Conservation (phyloP, 2,113 vertebrate genomes). For the Miniopterus natalensis region DNA sequence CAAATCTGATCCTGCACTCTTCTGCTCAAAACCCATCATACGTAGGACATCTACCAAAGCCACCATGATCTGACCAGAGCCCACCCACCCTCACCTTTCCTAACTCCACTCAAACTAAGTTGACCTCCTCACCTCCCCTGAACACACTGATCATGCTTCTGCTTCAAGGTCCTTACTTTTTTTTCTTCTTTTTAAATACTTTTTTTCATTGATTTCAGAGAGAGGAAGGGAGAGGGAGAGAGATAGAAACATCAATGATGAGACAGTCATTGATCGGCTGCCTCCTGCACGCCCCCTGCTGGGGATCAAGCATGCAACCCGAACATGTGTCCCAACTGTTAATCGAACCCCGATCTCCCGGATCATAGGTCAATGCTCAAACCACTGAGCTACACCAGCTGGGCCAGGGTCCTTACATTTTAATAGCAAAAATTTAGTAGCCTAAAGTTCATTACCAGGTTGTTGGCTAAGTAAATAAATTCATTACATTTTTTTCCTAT, state of each 20-base stretch:
- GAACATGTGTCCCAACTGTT: no score
- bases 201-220: no score
- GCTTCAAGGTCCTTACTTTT: neutral
- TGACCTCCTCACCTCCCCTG: neutral
- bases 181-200: no score
- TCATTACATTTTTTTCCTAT: neutral
- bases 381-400: no score
- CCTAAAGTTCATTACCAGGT: neutral
- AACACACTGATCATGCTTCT: neutral
- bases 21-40: neutral
- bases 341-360: no score
- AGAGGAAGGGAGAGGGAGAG: no score
- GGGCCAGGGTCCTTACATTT: neutral
- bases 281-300: no score
- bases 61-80: neutral
- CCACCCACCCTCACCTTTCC: neutral
- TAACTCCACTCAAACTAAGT: neutral
- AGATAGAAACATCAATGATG: no score
- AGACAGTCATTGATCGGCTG: no score
- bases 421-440: constrained; percentile 3
- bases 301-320: no score
- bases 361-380: no score
- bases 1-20: neutral
- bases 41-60: neutral
- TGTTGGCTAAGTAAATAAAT: neutral